Base-by-base conservation (phyloP, 2,888 invertebrate genomes). In the Leucoma salicis region DNA sequence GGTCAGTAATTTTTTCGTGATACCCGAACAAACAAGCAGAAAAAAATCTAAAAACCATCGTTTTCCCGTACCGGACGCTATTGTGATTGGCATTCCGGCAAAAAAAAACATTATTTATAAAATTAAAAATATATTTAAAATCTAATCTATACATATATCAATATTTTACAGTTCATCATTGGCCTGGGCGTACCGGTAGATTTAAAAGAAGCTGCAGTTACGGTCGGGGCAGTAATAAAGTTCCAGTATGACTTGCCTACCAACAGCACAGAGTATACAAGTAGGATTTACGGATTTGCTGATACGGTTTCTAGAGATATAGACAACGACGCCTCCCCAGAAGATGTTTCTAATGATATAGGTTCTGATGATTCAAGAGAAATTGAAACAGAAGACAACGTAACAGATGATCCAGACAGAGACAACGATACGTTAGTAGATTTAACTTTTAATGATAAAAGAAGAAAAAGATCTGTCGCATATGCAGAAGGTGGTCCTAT, bases 161-260 rank as follows among this genome's bases (percentile, higher is more conserved):
- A n/a, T 2, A 27, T 27, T 5, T 27, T 27, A 3, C 77, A 94
- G 94, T 91, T 94, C 57, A 92, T 94, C 54, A 89, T 92, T 37
- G 93, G 93, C 63, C 81, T 94, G 42, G 93, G 94, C 66, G 81
- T 94, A 15, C 93, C 94, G 1, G 91, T 93, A 16, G 93, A 93
- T 64, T 77, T 92, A 11, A 91, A 91, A 70, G 91, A 91, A 65
- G 87, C 92, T 53, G 86, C 92, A 53, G 91, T 94, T 4, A 92
- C 92, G 10, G 87, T 92, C 24, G 93, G 94, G 0, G 91, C 92
- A 7, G 93, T 93, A 12, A 90, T 93, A 16, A 94, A 94, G 73
- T 92, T 93, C 49, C 93, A 92, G 72, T 94, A 93, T 74, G 85
- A 91, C 48, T 74, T 94, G 46, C 94, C 94, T 4, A 91, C 91